Percentiles rank a stretch among this genome's conserved stretches.
Conservation (phyloP, 2,797 vertebrate genomes). For the Thripadectes ignobilis region DNA sequence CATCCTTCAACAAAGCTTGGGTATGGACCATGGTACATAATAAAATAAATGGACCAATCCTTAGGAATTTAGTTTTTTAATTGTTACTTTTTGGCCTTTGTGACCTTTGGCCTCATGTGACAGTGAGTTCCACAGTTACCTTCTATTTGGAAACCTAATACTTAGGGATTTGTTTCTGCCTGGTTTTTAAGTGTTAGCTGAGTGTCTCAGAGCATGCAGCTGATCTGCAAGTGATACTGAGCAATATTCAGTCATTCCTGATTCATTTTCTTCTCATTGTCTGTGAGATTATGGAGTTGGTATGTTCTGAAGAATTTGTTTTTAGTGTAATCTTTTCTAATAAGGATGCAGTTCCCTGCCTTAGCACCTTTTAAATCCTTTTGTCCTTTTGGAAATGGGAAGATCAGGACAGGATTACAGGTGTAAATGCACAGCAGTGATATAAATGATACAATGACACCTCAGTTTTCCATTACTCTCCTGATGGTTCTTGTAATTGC, state of each 20-base stretch:
- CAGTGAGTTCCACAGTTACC: not conserved
- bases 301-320: not conserved
- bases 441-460: not conserved
- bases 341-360: not conserved
- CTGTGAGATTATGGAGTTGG: not conserved
- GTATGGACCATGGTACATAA: not conserved
- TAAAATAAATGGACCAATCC: not conserved
- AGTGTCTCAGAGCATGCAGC: not conserved
- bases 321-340: not conserved
- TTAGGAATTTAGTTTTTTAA: not conserved
- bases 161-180: not conserved
- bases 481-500: not conserved
- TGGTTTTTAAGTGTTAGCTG: not conserved
- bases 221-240: not conserved
- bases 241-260: not conserved
- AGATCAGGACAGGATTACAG: not conserved
- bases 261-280: not conserved
- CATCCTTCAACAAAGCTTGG: not conserved
- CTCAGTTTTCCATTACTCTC: not conserved
- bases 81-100: not conserved
- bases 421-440: not conserved
- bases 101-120: not conserved
- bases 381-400: not conserved
- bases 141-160: not conserved
- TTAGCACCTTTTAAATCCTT: not conserved